Conservation (phyloP, 2,888 invertebrate genomes). For the Papilio protenor region DNA sequence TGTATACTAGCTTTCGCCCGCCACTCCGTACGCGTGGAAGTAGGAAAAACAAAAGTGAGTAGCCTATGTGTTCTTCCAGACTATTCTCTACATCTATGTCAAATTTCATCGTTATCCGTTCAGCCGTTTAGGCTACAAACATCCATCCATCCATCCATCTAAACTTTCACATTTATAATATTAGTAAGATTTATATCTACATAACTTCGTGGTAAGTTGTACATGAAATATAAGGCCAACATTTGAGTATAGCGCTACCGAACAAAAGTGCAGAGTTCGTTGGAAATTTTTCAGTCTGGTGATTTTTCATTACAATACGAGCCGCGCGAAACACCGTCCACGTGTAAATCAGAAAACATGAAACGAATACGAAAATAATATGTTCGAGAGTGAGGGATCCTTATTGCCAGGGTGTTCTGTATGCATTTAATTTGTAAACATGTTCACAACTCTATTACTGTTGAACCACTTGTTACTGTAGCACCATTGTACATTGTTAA, state of each 20-base stretch:
- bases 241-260: not conserved
- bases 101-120: too few relatives aligned
- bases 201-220: not conserved
- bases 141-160: too few relatives aligned
- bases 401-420: not conserved
- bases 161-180: too few relatives aligned
- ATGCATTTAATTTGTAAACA: not conserved
- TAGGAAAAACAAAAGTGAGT: too few relatives aligned
- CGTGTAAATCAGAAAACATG: conserved; percentile 21
- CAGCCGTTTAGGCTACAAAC: too few relatives aligned
- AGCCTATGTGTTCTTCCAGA: too few relatives aligned
- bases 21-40: too few relatives aligned
- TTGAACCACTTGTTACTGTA: not conserved
- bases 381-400: not conserved
- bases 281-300: conserved; percentile 23
- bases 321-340: conserved; percentile 18
- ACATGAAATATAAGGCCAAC: not conserved
- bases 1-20: too few relatives aligned
- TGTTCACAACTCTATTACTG: not conserved
- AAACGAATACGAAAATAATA: conserved; percentile 5
- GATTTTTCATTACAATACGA: conserved; percentile 23
- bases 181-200: too few relatives aligned
- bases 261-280: conserved; percentile 17
- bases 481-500: not conserved
- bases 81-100: too few relatives aligned